Base-by-base conservation (phyloP, 1,140 invertebrate genomes). In the Drosophila suzukii region DNA sequence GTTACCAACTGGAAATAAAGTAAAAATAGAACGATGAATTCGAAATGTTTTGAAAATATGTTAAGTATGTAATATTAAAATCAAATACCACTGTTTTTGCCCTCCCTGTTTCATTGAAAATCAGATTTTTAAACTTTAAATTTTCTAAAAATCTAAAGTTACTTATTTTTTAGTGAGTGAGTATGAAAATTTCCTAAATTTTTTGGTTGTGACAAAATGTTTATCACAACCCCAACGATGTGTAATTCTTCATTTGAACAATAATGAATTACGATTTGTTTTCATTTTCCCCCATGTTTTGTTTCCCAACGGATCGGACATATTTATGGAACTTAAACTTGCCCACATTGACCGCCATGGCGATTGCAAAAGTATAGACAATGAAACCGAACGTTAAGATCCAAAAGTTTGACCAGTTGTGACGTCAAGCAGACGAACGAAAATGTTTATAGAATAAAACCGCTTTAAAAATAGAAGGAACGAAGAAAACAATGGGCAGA, bases 361-460 rank as follows among this genome's bases (percentile, higher is more conserved):
- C 17, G 49, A 15, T 73, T 58, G 55, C 24, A 58, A 46, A 60
- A 32, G 17, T 36, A 49, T 46, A 57, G 53, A 54, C 32, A 67
- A 60, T 60, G 20, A 73, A 20, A 13, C 6, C 44, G 2, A 53
- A 62, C 39, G 57, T 61, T 12, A 57, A 56, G 44, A 70, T 57
- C 34, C 41, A 27, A 47, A 10, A 70, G 17, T 38, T 70, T 39
- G 43, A 50, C 50, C 50, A 56, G 32, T 36, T 54, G 50, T 84
- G 81, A 84, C 81, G 81, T 83, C 81, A 83, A 60, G 36, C 56
- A 51, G 59, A 46, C 56, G 49, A 32, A 20, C 6, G 47, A 47
- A 72, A 77, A 73, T 83, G 81, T 83, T 80, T 83, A 81, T 68
- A 60, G 58, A 66, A 53, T 43, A 80, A 67, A 72, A 53, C 15